Evolutionary conservation across 2,888 invertebrate species (phyloP).

Genomic region (Drosophila helvetica): DNA sequence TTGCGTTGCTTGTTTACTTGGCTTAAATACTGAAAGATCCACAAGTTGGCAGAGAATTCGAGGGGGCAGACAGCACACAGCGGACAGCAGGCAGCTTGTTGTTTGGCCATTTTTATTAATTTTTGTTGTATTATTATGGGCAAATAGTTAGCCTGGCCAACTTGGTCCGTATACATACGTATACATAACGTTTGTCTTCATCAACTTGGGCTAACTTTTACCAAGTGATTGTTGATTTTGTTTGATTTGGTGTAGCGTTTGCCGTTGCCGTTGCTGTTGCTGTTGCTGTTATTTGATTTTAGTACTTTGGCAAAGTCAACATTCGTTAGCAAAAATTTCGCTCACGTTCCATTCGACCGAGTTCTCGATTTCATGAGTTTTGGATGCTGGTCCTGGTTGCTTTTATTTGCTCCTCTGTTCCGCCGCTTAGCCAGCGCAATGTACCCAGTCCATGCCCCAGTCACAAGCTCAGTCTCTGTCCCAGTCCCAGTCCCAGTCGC

Average conservation of each 20-base stretch:
- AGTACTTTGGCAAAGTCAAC: conserved; percentile 75
- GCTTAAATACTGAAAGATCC: conserved; percentile 57
- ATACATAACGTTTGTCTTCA: conserved; percentile 49
- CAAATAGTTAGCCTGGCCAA: conserved; percentile 28
- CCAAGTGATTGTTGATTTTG: conserved; percentile 54
- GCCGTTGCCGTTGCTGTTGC: conserved; percentile 35
- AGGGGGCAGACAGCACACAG: neutral
- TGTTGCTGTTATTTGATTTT: conserved; percentile 73
- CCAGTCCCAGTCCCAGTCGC: neutral
- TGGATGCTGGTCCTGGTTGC: conserved; percentile 37
- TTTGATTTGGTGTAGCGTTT: conserved; percentile 45
- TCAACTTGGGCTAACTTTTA: conserved; percentile 47
- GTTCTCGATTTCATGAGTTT: conserved; percentile 69
- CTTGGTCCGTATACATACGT: conserved; percentile 4
- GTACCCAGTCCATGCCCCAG: conserved; percentile 9
- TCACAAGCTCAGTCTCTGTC: neutral
- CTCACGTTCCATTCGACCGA: conserved; percentile 69
- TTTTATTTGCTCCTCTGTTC: conserved; percentile 61
- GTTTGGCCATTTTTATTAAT: conserved; percentile 55
- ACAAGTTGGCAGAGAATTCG: conserved; percentile 39
- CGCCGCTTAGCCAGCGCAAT: conserved; percentile 41
- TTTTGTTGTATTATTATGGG: conserved; percentile 37
- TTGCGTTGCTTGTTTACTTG: conserved; percentile 59
- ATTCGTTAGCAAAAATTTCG: conserved; percentile 75
- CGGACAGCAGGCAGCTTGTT: neutral